Evolutionary conservation across 2,888 invertebrate species (phyloP), one percentile per base, ranked within the genome.

Genomic region (Endomychus coccineus): DNA sequence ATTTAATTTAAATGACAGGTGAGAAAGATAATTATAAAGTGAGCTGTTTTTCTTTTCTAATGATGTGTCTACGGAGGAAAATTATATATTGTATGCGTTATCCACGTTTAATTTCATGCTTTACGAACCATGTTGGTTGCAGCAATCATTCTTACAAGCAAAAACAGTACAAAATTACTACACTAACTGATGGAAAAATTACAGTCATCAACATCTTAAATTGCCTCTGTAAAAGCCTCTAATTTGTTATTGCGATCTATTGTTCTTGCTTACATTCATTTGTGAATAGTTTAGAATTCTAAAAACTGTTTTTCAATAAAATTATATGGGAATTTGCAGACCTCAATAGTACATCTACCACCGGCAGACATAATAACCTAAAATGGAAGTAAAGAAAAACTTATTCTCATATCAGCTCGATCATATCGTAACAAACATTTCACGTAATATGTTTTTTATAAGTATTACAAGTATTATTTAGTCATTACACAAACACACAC

Each of bases 31-130:
- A 19, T 19, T 19, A n/a, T 19, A 19, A 7, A 7, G 21, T 19
- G 21, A 19, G 21, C 21, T 6, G 6, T 19, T 19, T 19, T 19
- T n/a, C 21, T 19, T n/a, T 19, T 19, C 21, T 19, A 19, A 19
- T n/a, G 21, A 19, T 19, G 21, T 19, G 21, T n/a, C 21, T 19
- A 19, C 6, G n/a, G 15, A 33, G 23, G 33, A 21, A 36, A 39
- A 39, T 39, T 34, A 34, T 22, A 34, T 25, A 16, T n/a, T n/a
- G 24, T 40, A 16, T 33, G 16, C 40, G 42, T 44, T 43, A 34
- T 43, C 42, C 42, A 44, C 44, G 37, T 48, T 48, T 45, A 54
- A 54, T 52, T 54, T 54, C 54, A 54, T 50, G 54, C 50, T 52
- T 52, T 52, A 45, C 48, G 47, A 43, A 48, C 48, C 51, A 43